phyloP scores from a whole-genome alignment of 2,113 vertebrate species.

The Myiopsitta monachus region DNA sequence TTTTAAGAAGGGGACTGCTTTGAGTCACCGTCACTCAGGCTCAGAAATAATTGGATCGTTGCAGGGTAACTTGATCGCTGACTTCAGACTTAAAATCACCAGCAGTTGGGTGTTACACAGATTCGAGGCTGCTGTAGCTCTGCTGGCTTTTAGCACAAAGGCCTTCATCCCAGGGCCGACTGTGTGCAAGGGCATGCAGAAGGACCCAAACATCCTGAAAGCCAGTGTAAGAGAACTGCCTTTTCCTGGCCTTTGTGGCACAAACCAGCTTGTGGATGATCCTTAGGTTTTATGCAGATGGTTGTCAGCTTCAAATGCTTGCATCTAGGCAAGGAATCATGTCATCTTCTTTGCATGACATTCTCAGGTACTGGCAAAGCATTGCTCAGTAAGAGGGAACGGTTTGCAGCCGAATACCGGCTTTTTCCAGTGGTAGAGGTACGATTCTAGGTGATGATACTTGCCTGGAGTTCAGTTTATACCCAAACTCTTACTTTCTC shows the following conservation, averaged over 20 bases:
- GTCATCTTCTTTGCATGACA: neutral
- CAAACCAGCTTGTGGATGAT: neutral
- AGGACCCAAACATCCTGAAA: neutral
- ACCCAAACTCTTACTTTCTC: neutral
- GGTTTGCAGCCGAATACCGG: neutral
- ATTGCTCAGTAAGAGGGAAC: neutral
- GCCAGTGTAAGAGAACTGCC: neutral
- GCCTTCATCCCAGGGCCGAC: neutral
- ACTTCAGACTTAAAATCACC: neutral
- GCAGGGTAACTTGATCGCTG: neutral
- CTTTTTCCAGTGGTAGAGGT: neutral
- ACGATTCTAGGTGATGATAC: neutral
- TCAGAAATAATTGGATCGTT: constrained; percentile 28
- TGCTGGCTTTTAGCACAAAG: neutral
- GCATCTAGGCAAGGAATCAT: neutral
- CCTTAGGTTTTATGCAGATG: neutral
- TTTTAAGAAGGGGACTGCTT: constrained; percentile 46
- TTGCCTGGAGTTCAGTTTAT: neutral
- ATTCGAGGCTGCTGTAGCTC: neutral
- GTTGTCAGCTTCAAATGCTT: neutral
- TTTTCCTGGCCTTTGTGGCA: neutral
- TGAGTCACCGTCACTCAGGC: constrained; percentile 31
- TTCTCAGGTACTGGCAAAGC: neutral
- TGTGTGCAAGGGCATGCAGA: accelerated
- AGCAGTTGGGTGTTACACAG: neutral